These are phyloP conservation scores for Meriones unguiculatus DNA, from an alignment of 2,113 vertebrate genomes.

Conservation along the genomic window DNA sequence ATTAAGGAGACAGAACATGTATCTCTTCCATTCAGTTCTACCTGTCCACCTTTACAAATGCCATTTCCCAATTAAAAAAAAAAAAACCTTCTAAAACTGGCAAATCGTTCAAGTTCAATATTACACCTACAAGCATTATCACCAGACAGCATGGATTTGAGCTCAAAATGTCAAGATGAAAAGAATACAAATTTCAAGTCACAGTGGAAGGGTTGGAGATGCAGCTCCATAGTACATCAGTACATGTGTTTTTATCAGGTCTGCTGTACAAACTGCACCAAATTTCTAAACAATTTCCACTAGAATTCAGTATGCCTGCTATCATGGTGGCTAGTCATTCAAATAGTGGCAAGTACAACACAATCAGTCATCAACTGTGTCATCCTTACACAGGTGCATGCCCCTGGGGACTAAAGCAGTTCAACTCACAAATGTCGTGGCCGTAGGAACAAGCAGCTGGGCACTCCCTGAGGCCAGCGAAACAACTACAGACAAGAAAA, in stretches of 20 bases:
- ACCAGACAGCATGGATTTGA: constrained; percentile 28
- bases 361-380: constrained; percentile 52
- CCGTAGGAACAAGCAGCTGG: not conserved
- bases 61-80: constrained; percentile 18
- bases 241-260: constrained; percentile 25
- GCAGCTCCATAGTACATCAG: not conserved
- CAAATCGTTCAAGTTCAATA: constrained; percentile 21
- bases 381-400: constrained; percentile 20
- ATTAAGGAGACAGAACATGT: not conserved
- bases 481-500: constrained; percentile 50
- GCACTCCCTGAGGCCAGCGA: not conserved
- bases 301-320: not conserved
- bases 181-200: not conserved
- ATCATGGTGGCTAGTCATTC: constrained; percentile 16
- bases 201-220: not conserved
- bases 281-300: constrained; percentile 16
- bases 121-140: not conserved
- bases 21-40: constrained; percentile 38
- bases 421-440: not conserved
- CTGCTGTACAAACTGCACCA: not conserved
- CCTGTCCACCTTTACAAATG: not conserved
- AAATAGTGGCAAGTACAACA: constrained; percentile 32
- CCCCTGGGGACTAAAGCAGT: not conserved
- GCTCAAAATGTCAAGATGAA: constrained; percentile 51
- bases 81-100: constrained; percentile 10